Conservation (phyloP, 30 jellyfish, hydroid and myxozoan species). For the Nemopilema nomurai region DNA sequence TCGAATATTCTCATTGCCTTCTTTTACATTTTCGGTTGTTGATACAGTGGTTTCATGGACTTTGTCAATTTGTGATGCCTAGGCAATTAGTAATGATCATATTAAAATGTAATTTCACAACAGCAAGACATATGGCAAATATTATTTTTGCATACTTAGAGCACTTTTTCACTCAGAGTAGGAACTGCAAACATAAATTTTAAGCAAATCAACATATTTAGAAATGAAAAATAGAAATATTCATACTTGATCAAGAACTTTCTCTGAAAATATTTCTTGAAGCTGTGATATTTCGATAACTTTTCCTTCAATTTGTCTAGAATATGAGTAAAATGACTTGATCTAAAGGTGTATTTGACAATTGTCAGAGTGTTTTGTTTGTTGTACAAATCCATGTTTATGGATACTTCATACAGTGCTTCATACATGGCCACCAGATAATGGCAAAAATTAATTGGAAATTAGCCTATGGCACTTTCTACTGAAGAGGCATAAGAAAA, state of each 20-base stretch:
- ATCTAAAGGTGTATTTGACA: neutral
- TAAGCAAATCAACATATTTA: neutral
- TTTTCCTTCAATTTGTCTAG: constrained; percentile 93
- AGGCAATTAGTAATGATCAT: neutral
- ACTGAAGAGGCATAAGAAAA: too few relatives aligned
- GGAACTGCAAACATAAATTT: neutral
- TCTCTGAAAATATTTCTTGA: constrained; percentile 93
- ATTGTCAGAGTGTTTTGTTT: too few relatives aligned
- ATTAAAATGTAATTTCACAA: neutral
- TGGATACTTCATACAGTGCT: too few relatives aligned
- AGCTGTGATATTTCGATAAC: constrained; percentile 91
- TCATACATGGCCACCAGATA: too few relatives aligned
- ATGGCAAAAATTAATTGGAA: too few relatives aligned
- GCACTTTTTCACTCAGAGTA: neutral
- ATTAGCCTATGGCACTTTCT: too few relatives aligned
- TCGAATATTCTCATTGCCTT: constrained; percentile 93
- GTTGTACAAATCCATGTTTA: too few relatives aligned
- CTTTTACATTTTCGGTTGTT: constrained; percentile 93
- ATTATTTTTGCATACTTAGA: too few relatives aligned
- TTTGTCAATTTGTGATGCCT: constrained; percentile 83
- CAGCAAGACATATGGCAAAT: too few relatives aligned
- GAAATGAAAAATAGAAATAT: neutral
- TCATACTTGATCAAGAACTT: constrained; percentile 77
- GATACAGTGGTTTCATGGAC: constrained; percentile 81
- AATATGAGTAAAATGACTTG: neutral